Percentiles rank a stretch among this genome's conserved stretches.
Conservation (phyloP, 2,113 vertebrate genomes). For the Euleptes europaea region DNA sequence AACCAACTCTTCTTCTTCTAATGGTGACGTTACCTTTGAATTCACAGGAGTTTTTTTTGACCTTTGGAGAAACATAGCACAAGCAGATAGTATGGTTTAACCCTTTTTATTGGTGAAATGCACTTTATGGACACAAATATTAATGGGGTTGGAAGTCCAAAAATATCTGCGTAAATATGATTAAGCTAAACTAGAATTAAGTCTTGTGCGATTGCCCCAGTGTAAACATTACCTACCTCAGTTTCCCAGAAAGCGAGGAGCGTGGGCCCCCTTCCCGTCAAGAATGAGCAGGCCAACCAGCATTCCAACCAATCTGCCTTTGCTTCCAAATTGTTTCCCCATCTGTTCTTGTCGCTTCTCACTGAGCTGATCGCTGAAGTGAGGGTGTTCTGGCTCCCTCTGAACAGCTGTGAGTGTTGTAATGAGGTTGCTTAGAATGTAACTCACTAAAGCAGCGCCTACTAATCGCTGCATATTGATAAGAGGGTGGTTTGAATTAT, state of each 20-base stretch:
- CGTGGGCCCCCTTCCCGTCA: background rate
- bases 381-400: slow-evolving; percentile 35
- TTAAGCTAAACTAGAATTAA: background rate
- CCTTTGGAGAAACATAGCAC: background rate
- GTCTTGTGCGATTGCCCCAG: background rate
- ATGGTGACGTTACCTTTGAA: background rate
- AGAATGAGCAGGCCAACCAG: slow-evolving; percentile 12
- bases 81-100: background rate
- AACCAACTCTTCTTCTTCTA: no score
- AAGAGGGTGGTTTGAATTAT: slow-evolving; percentile 20
- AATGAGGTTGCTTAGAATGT: slow-evolving; percentile 45
- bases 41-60: background rate
- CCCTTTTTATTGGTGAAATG: background rate
- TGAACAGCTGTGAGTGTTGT: slow-evolving; percentile 47
- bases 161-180: background rate
- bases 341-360: slow-evolving; percentile 54
- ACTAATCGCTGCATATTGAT: slow-evolving; percentile 40
- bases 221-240: background rate
- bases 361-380: slow-evolving; percentile 45
- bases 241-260: background rate
- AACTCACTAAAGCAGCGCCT: slow-evolving; percentile 54
- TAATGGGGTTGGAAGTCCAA: no score
- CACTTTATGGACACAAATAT: background rate
- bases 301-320: slow-evolving; percentile 38
- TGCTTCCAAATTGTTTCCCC: slow-evolving; percentile 53